Conservation (phyloP, 1,140 invertebrate species). For the Pollicipes pollicipes region DNA sequence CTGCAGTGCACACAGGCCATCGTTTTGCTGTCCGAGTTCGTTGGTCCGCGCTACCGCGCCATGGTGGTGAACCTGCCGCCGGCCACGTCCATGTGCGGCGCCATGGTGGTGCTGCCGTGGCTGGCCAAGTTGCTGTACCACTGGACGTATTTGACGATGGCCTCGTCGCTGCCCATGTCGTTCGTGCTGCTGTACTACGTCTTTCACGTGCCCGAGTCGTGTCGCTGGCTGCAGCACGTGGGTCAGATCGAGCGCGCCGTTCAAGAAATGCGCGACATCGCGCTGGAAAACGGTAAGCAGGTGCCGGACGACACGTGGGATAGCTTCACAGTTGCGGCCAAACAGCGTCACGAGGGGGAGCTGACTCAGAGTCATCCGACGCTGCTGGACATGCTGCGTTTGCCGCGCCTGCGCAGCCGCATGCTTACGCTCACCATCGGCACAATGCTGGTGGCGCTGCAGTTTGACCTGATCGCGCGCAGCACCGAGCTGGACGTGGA, state of each 20-base stretch:
- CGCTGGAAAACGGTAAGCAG: constrained; percentile 52
- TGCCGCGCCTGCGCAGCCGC: too few relatives aligned
- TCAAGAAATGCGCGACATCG: constrained; percentile 54
- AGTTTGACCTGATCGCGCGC: constrained; percentile 12
- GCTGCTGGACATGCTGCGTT: too few relatives aligned
- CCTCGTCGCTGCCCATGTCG: too few relatives aligned
- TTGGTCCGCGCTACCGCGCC: not conserved
- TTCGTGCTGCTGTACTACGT: too few relatives aligned
- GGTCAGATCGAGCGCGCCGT: constrained; percentile 58
- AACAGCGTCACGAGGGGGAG: too few relatives aligned
- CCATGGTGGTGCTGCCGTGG: not conserved
- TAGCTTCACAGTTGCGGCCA: constrained; percentile 40
- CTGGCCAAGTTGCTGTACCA: not conserved
- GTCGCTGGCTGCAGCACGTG: constrained; percentile 45
- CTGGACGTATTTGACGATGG: too few relatives aligned
- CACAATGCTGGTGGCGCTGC: constrained; percentile 10
- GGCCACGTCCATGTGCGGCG: not conserved
- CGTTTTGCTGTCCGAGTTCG: not conserved
- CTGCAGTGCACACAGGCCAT: not conserved
- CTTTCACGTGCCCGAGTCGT: constrained; percentile 48
- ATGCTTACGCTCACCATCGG: too few relatives aligned
- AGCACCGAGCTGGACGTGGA: constrained; percentile 37
- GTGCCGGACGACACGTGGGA: constrained; percentile 52
- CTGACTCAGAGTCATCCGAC: too few relatives aligned
- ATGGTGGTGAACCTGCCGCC: constrained; percentile 3